A percentile compares a stretch with the other conserved stretches of the same genome.
phyloP scores from a whole-genome alignment of 2,113 vertebrate genomes.

The Labeo rohita region DNA sequence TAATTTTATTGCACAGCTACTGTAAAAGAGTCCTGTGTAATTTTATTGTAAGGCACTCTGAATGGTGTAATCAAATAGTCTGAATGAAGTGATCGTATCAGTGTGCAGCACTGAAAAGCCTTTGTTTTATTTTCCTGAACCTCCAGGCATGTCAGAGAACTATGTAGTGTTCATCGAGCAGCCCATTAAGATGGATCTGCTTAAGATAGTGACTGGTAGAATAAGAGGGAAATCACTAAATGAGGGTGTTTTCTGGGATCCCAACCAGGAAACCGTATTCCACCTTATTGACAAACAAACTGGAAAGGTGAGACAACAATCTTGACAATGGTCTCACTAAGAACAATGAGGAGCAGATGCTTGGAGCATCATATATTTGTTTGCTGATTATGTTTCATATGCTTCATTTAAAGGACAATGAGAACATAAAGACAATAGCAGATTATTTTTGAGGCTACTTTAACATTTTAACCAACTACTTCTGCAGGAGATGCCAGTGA shows the following conservation, averaged over 20 bases:
- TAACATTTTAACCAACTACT: not conserved
- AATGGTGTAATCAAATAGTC: slow-evolving; percentile 1
- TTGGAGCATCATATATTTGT: not conserved
- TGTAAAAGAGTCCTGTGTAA: not conserved
- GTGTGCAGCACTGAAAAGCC: not conserved
- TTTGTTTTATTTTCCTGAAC: slow-evolving; percentile 1
- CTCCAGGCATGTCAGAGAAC: slow-evolving; percentile 90
- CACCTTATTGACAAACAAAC: slow-evolving; percentile 87
- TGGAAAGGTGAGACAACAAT: slow-evolving; percentile 77
- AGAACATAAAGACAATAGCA: not conserved
- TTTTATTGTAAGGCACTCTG: slow-evolving; percentile 6
- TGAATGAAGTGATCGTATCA: not conserved
- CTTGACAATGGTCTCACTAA: not conserved
- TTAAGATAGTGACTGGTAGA: slow-evolving; percentile 84
- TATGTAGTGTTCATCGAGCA: slow-evolving; percentile 93
- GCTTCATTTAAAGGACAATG: not conserved
- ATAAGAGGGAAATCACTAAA: slow-evolving; percentile 76
- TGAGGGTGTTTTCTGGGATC: slow-evolving; percentile 88
- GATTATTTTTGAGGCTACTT: not conserved
- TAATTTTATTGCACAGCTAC: not conserved
- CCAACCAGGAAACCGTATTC: slow-evolving; percentile 85
- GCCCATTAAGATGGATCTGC: slow-evolving; percentile 86
- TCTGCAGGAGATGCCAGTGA: slow-evolving; percentile 78
- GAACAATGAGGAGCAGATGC: not conserved
- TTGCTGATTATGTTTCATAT: not conserved